Evolutionary conservation across 2,797 vertebrate genomes (phyloP).

Genomic region (Poecilia picta): DNA sequence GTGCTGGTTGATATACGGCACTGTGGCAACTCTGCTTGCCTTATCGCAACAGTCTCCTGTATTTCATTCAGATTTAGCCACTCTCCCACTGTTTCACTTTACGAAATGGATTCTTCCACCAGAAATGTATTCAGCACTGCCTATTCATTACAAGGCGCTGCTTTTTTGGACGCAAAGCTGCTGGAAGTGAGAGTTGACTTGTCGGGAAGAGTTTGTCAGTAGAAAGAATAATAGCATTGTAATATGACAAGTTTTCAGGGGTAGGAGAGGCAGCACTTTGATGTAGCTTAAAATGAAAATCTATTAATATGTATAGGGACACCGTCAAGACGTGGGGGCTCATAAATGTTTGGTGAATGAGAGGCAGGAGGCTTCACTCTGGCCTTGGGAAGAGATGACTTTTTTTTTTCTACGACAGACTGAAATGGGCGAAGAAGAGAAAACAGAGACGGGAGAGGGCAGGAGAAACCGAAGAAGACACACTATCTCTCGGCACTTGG

Average conservation of each 20-base stretch:
- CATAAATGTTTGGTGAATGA: conserved; percentile 66
- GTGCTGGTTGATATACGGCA: conserved; percentile 40
- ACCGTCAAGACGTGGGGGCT: conserved; percentile 62
- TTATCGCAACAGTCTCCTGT: conserved; percentile 37
- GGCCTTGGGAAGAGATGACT: conserved; percentile 33
- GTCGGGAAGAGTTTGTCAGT: conserved; percentile 65
- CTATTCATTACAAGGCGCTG: conserved; percentile 61
- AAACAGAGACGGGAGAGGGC: conserved; percentile 27
- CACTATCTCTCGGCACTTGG: conserved; percentile 35
- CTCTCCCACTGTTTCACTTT: conserved; percentile 55
- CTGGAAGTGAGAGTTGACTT: conserved; percentile 68
- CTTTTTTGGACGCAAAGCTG: conserved; percentile 64
- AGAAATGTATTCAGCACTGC: conserved; percentile 59
- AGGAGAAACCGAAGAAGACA: conserved; percentile 47
- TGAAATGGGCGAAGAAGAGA: conserved; percentile 30
- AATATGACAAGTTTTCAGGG: conserved; percentile 69
- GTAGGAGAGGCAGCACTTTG: conserved; percentile 70
- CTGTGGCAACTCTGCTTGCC: conserved; percentile 22
- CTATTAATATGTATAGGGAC: conserved; percentile 77
- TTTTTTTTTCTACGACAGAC: conserved; percentile 44
- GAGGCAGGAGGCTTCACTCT: conserved; percentile 48
- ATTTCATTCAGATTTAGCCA: conserved; percentile 47
- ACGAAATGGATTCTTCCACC: conserved; percentile 58
- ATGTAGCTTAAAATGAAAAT: conserved; percentile 70
- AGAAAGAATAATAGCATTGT: conserved; percentile 69